phyloP scores from a whole-genome alignment of 2,113 vertebrate genomes.

The Bothrops jararaca region DNA sequence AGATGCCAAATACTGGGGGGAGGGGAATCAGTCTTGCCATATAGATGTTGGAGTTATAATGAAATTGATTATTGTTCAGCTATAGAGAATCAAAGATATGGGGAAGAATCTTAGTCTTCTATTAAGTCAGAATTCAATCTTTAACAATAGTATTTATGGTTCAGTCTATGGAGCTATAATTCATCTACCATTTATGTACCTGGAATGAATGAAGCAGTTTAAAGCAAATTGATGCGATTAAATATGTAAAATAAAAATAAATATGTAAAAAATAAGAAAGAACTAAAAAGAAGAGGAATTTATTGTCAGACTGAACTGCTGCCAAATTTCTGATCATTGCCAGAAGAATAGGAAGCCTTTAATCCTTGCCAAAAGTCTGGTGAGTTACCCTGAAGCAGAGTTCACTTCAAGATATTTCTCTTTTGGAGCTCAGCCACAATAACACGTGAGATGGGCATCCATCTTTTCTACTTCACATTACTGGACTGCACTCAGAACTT shows the following conservation, averaged over 20 bases:
- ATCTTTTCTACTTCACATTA: background rate
- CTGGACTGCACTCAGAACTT: background rate
- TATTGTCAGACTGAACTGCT: background rate
- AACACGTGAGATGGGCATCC: background rate
- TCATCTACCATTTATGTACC: background rate
- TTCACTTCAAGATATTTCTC: background rate
- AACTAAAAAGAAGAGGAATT: background rate
- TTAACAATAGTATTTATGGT: background rate
- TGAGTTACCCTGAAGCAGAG: background rate
- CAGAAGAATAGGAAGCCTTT: background rate
- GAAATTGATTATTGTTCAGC: background rate
- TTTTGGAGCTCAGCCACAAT: background rate
- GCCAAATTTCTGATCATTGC: background rate
- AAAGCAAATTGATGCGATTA: background rate
- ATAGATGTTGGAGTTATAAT: background rate
- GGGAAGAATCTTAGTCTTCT: background rate
- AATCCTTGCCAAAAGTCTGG: background rate
- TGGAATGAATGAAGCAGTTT: background rate
- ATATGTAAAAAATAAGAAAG: background rate
- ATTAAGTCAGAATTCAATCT: background rate
- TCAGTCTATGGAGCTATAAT: background rate
- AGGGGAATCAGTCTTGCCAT: background rate
- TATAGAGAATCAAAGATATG: background rate
- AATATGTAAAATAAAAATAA: background rate
- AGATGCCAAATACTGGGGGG: background rate